Evolutionary conservation across 2,888 invertebrate species (phyloP).

Genomic region (Hemaris fuciformis): DNA sequence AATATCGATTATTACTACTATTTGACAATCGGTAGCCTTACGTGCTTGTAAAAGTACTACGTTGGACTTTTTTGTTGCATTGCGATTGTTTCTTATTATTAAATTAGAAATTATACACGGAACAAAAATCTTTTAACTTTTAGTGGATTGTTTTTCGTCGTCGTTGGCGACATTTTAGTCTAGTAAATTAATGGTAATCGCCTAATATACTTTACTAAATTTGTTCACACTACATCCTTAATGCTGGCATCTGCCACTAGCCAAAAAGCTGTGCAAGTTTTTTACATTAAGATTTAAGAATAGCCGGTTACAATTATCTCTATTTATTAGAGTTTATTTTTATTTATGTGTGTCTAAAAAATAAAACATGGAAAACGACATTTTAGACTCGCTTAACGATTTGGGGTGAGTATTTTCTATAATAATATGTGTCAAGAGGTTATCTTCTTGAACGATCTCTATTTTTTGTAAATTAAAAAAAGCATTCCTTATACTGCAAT

Average conservation of each 20-base stretch:
- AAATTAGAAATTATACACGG: no score
- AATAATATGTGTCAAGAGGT: conserved; percentile 11
- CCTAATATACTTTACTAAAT: background rate
- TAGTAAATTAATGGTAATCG: background rate
- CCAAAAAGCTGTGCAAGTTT: background rate
- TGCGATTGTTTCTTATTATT: no score
- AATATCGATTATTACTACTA: no score
- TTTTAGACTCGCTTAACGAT: conserved; percentile 82
- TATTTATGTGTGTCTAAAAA: background rate
- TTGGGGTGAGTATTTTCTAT: conserved; percentile 75
- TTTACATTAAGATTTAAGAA: background rate
- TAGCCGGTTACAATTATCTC: background rate
- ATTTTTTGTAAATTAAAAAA: background rate
- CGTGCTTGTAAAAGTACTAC: no score
- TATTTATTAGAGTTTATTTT: background rate
- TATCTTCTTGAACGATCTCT: conserved; percentile 15
- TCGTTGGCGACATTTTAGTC: background rate
- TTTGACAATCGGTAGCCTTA: no score
- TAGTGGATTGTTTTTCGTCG: no score
- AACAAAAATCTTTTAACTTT: no score
- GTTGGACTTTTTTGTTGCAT: no score
- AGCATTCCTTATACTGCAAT: background rate
- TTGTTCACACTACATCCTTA: background rate
- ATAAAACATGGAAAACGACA: conserved; percentile 81
- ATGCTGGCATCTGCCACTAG: background rate